Percentiles rank a stretch among this genome's conserved stretches.
These are phyloP conservation scores for Sturmia bella DNA, from an alignment of 2,888 invertebrate genomes.

Conservation along the genomic window DNA sequence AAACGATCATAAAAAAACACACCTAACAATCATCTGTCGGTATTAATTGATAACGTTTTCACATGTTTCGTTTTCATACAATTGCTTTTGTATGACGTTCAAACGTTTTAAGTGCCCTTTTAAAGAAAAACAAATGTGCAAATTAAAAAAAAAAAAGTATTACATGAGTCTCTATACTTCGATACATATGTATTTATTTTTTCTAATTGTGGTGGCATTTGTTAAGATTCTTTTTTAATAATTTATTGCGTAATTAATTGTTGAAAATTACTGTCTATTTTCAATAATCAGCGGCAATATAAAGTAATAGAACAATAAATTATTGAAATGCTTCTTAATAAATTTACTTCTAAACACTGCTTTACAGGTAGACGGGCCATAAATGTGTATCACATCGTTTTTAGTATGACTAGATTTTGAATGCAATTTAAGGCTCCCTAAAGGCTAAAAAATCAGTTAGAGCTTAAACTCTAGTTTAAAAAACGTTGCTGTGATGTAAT, in stretches of 20 bases:
- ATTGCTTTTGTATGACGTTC: not conserved
- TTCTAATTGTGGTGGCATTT: not conserved
- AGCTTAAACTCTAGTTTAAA: no score
- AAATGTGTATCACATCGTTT: no score
- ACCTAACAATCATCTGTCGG: not conserved
- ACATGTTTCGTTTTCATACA: not conserved
- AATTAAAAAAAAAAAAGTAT: conserved; percentile 11
- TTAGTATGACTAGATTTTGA: no score
- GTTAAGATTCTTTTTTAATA: not conserved
- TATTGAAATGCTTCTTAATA: no score
- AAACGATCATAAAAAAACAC: not conserved
- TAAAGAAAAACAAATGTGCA: conserved; percentile 1
- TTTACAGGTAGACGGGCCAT: no score
- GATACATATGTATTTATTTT: not conserved
- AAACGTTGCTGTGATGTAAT: no score
- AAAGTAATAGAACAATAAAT: no score
- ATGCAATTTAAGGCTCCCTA: no score
- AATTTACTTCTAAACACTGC: no score
- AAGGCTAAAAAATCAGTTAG: no score
- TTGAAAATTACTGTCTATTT: not conserved
- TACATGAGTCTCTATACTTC: conserved; percentile 12
- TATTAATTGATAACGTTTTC: conserved; percentile 14
- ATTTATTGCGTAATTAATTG: conserved; percentile 6
- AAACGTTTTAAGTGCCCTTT: conserved; percentile 12
- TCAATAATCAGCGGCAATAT: not conserved